phyloP scores from a whole-genome alignment of 1,140 invertebrate species.

The Atta cephalotes region DNA sequence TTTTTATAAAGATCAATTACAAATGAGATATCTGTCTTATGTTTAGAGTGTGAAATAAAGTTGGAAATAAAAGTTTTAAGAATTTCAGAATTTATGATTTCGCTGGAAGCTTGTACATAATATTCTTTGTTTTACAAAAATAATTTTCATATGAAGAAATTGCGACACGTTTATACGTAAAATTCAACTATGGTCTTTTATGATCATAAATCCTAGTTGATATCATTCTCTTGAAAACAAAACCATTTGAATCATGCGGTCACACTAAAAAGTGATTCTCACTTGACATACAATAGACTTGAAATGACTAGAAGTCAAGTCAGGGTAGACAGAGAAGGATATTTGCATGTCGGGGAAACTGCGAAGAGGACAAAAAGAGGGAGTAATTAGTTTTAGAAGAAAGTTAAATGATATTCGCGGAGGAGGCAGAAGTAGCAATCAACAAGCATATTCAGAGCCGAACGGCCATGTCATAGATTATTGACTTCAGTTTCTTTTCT shows the following conservation, averaged over 20 bases:
- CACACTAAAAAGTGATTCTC: conserved; percentile 18
- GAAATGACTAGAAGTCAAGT: neutral
- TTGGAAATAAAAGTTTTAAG: neutral
- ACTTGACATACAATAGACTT: conserved; percentile 15
- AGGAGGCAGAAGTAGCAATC: neutral
- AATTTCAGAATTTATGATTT: neutral
- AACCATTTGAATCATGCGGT: conserved; percentile 1
- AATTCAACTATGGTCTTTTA: neutral
- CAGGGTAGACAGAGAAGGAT: conserved; percentile 15
- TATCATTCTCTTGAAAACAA: neutral
- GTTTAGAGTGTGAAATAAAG: neutral
- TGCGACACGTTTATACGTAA: neutral
- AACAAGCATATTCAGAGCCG: conserved; percentile 35
- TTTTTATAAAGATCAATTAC: conserved; percentile 17
- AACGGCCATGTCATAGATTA: conserved; percentile 49
- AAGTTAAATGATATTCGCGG: conserved; percentile 15
- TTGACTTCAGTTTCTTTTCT: conserved; percentile 32
- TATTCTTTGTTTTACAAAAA: conserved; percentile 12
- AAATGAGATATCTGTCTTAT: neutral
- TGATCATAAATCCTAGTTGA: neutral
- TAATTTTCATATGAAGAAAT: neutral
- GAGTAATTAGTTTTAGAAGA: conserved; percentile 46
- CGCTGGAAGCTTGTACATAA: neutral
- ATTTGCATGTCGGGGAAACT: conserved; percentile 18
- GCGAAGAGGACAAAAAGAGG: neutral